Base-by-base conservation (phyloP, 2,888 invertebrate species). In the Callyntrura guangdongensis region DNA sequence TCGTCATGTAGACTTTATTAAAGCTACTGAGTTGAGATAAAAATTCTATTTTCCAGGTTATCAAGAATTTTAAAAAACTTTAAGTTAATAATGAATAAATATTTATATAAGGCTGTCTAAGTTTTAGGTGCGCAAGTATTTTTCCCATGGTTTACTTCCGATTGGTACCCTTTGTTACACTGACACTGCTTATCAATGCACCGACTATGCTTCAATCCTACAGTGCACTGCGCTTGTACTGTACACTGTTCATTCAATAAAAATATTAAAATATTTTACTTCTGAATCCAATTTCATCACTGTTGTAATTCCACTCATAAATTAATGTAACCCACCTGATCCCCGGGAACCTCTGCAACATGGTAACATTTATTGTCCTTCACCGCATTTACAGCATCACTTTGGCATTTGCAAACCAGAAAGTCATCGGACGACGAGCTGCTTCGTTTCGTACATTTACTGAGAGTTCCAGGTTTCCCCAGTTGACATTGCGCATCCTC, bases 401-500 rank as follows among this genome's bases (percentile, higher is more conserved):
- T 22, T 12, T 6, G 4, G 22, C 77, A 77, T 53, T 77, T 77
- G 12, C 77, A 77, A 20, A 77, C 77, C 14, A 8, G 2, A 20
- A 49, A 49, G 11, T 77, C 53, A 8, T 53, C 22, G 0, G 49
- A 49, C 0, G 49, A 12, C 0, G 77, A 49, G 0, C 1, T 2
- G 22, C 22, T 53, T 0, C 77, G 9, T 53, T 77, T 53, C 3
- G 0, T 11, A 53, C 77, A 77, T 12, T 53, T 53, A 53, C 77
- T 77, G 1, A 49, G 77, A 11, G 1, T 25, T 53, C 77, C 77
- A 49, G 77, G 77, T 12, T 77, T 49, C 4, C 77, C 77, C 5
- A 77, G 22, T 53, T 77, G 77, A 77, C 77, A 77, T 22, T 77
- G 77, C 12, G 77, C 49, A 14, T 77, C 77, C 53, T 77, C 77